These are phyloP conservation scores for Orchesella cincta DNA, from an alignment of 1,140 invertebrate genomes.

Conservation along the genomic window DNA sequence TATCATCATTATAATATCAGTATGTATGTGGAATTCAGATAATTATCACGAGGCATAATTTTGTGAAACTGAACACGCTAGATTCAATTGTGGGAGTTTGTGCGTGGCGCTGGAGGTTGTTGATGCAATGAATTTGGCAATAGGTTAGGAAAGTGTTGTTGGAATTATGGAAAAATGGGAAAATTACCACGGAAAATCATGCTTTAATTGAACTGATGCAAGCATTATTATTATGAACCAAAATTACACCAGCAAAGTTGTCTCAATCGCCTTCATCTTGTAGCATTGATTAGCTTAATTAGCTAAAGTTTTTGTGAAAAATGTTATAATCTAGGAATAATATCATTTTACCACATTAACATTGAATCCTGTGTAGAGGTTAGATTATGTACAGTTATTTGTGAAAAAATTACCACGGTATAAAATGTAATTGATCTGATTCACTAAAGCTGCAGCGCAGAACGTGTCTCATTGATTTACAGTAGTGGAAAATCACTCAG, in stretches of 20 bases:
- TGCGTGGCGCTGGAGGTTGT: slow-evolving; percentile 20
- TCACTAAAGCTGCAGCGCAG: too few relatives aligned
- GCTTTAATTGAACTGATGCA: slow-evolving; percentile 17
- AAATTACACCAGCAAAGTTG: background rate
- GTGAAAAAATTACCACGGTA: too few relatives aligned
- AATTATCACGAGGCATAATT: background rate
- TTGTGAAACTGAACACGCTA: background rate
- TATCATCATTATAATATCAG: too few relatives aligned
- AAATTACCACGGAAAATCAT: slow-evolving; percentile 2
- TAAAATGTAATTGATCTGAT: too few relatives aligned
- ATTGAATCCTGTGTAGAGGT: too few relatives aligned
- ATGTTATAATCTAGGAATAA: background rate
- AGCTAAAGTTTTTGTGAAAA: slow-evolving; percentile 1
- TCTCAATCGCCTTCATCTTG: background rate
- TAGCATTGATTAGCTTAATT: background rate
- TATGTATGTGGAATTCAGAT: too few relatives aligned
- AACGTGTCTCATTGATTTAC: too few relatives aligned
- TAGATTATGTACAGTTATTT: too few relatives aligned
- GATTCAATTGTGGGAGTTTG: slow-evolving; percentile 11
- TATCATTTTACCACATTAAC: background rate
- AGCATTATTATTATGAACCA: background rate
- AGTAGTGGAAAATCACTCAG: too few relatives aligned
- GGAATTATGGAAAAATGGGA: slow-evolving; percentile 21
- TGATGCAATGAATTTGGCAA: background rate
- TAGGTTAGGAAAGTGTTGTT: background rate